A percentile compares a stretch with the other conserved stretches of the same genome.
Evolutionary conservation across 1,140 invertebrate species (phyloP).

Genomic region (Zaprionus vittiger): DNA sequence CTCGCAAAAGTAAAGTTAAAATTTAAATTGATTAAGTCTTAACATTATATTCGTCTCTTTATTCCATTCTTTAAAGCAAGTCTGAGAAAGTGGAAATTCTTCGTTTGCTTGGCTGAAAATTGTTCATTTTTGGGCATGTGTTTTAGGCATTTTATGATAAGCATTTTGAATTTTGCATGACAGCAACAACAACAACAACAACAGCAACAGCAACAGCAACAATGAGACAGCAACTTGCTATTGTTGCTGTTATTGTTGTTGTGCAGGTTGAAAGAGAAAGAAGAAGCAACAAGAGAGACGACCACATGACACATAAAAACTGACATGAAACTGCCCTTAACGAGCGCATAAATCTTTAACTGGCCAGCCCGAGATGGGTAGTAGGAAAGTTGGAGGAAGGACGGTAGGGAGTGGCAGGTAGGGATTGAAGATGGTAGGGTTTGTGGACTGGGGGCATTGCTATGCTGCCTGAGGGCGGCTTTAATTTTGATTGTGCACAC

Average conservation of each 20-base stretch:
- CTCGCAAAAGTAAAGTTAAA: not conserved
- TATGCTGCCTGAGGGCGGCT: conserved; percentile 23
- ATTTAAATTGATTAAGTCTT: not conserved
- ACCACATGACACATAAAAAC: conserved; percentile 77
- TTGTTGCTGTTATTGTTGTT: too few relatives aligned
- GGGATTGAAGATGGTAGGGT: not conserved
- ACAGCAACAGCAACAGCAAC: conserved; percentile 25
- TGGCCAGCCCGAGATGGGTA: conserved; percentile 32
- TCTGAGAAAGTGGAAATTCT: conserved; percentile 7
- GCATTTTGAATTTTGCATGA: conserved; percentile 59
- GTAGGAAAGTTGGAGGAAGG: not conserved
- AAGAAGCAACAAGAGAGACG: conserved; percentile 11
- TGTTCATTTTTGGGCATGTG: conserved; percentile 17
- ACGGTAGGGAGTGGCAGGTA: not conserved
- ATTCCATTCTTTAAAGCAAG: not conserved
- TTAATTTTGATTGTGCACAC: conserved; percentile 54
- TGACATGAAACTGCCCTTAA: conserved; percentile 78
- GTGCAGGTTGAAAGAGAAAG: conserved; percentile 1
- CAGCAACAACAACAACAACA: conserved; percentile 32
- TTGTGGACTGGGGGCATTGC: not conserved
- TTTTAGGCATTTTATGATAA: conserved; percentile 54
- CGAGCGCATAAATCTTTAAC: conserved; percentile 80
- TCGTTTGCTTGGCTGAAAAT: not conserved
- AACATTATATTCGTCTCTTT: not conserved
- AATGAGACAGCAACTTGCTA: conserved; percentile 9